Percentiles rank a stretch among this genome's conserved stretches.
Evolutionary conservation across 2,113 vertebrate species (phyloP).

Genomic region (Anas platyrhynchos): DNA sequence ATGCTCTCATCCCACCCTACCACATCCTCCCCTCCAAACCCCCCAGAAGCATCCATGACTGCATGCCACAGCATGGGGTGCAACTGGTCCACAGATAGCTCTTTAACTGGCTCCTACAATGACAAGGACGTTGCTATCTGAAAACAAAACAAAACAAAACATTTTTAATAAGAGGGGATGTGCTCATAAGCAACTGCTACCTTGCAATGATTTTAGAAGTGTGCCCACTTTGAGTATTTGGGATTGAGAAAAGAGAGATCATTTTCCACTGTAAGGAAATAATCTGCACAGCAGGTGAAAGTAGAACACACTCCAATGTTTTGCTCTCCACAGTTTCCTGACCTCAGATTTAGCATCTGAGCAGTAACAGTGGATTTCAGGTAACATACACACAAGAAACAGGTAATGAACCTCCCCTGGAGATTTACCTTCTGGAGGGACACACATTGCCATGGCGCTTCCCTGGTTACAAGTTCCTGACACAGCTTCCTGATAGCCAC

Average conservation of each 20-base stretch:
- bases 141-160: background rate
- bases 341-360: background rate
- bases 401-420: background rate
- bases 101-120: background rate
- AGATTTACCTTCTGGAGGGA: slow-evolving; percentile 86
- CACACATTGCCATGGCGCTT: slow-evolving; percentile 80
- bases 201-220: background rate
- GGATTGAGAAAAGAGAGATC: background rate
- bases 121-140: background rate
- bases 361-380: background rate
- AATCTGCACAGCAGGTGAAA: background rate
- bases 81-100: background rate
- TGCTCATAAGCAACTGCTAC: background rate
- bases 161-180: background rate
- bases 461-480: slow-evolving; percentile 84
- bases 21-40: background rate
- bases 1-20: background rate
- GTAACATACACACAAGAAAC: background rate
- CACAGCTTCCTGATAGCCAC: slow-evolving; percentile 79
- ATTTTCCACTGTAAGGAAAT: background rate
- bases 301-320: background rate
- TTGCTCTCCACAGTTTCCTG: background rate
- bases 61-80: background rate
- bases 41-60: rapidly evolving
- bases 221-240: background rate